phyloP scores from a whole-genome alignment of 2,888 invertebrate species.

The Andricus quercusramuli region DNA sequence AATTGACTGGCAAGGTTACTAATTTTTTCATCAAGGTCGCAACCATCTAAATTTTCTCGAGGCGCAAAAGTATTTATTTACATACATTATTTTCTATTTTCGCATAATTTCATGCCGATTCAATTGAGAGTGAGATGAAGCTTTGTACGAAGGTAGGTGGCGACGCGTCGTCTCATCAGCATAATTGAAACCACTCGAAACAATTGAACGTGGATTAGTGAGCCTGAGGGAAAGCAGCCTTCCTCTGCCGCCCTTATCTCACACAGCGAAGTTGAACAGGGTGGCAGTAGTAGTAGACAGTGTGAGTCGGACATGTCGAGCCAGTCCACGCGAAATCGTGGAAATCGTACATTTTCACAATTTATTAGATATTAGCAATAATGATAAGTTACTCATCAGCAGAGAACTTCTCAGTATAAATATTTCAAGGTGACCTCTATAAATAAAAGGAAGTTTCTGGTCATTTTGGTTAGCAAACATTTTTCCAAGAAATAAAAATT shows the following conservation, averaged over 20 bases:
- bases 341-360: conserved; percentile 37
- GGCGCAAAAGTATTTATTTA: neutral
- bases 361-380: neutral
- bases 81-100: neutral
- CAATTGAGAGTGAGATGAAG: conserved; percentile 44
- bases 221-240: conserved; percentile 48
- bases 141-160: conserved; percentile 59
- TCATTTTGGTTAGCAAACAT: too few species aligned
- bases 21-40: too few species aligned
- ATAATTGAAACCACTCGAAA: conserved; percentile 73
- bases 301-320: conserved; percentile 43
- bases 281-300: conserved; percentile 44
- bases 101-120: neutral
- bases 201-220: conserved; percentile 69
- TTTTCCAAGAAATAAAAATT: too few species aligned
- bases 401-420: too few species aligned
- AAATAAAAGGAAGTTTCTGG: too few species aligned
- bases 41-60: too few species aligned
- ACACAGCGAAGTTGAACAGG: conserved; percentile 25
- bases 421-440: too few species aligned
- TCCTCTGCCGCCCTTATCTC: conserved; percentile 54
- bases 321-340: conserved; percentile 20
- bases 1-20: too few species aligned
- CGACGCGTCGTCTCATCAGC: conserved; percentile 66
- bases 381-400: too few species aligned